Evolutionary conservation across 2,113 vertebrate species (phyloP), one percentile per base, ranked within the genome.

Genomic region (Myrmophylax atrothorax): DNA sequence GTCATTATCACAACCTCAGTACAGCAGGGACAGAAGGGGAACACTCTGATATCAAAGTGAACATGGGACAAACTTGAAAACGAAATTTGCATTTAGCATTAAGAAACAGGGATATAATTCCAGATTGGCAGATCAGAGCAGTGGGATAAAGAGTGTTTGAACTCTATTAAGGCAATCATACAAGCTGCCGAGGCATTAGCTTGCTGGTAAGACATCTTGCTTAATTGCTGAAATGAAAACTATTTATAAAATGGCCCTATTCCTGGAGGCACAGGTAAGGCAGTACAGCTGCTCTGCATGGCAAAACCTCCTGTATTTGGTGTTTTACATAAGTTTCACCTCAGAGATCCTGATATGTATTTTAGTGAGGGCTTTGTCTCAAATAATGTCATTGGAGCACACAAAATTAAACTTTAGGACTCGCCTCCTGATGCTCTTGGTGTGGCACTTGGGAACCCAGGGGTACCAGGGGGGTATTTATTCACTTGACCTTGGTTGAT

Each of bases 211-310:
- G 56, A 70, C 37, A 20, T n/a, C 59, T 74, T 37, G 26, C 50
- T 69, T 79, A 89, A 90, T 89, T 89, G 67, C 63, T 74, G 70
- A 84, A 46, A 35, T 74, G 46, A 53, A 92, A 92, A 64, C 25
- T 52, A 3, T 53, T 69, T 83, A 7, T 86, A 37, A 74, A 89
- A 84, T 28, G 58, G 28, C 24, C 58, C 12, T 68, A 5, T 47
- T 95, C 52, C 68, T 82, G 78, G 63, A 75, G 60, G 68, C 62
- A 74, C 37, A 69, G 70, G 82, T 93, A 75, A 47, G 40, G 74
- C 28, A 87, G 46, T 88, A 13, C 37, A 91, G 46, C 68, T 83
- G 42, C n/a, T 89, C n/a, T 40, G 38, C 75, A 24, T 22, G 19
- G 93, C 40, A 76, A 80, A 85, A 74, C 2, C 19, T 73, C 49